Evolutionary conservation across 2,797 vertebrate species (phyloP), one percentile per base, ranked within the genome.

Genomic region (Siniperca undulata): DNA sequence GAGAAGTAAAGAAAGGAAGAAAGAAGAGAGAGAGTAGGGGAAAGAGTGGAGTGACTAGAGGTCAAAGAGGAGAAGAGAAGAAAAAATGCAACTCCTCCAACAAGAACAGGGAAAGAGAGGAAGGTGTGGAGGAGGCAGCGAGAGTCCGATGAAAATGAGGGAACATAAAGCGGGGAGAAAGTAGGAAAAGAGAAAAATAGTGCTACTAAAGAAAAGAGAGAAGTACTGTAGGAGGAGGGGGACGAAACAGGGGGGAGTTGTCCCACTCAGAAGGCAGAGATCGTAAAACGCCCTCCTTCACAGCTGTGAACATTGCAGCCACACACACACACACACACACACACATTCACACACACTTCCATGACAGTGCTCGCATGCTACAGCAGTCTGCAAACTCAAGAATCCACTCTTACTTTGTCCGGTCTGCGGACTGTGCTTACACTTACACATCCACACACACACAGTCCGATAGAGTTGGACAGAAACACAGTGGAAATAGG

Each of bases 251-350:
- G 77, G 80, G 74, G 77, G 89, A 30, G 86, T 89, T 91, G 85
- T 89, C 89, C 82, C 90, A 81, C 87, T 93, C 22, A 87, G 81
- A 77, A 81, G 70, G 70, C 77, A 84, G 72, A n/a, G 79, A 88
- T 87, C 36, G 53, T 89, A 88, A 88, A 87, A 84, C 60, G 34
- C 80, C 83, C 82, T 87, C 87, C 88, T 90, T 69, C 85, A 90
- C 89, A 92, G 84, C 90, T 89, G 90, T 83, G 53, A 61, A 70
- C 88, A 91, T 88, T 79, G 24, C 89, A 74, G 77, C 73, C 77
- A 79, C 88, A 71, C 74, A 72, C 76, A 77, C 61, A 56, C 77
- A 86, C 77, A 86, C 72, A 72, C 85, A 60, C 88, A 71, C 74
- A 72, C 76, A 77, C 65, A 56, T 74, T 86, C 27, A 27, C 72